Evolutionary conservation across 2,888 invertebrate genomes (phyloP), one percentile per base, ranked within the genome.

Genomic region (Pheosia gnoma): DNA sequence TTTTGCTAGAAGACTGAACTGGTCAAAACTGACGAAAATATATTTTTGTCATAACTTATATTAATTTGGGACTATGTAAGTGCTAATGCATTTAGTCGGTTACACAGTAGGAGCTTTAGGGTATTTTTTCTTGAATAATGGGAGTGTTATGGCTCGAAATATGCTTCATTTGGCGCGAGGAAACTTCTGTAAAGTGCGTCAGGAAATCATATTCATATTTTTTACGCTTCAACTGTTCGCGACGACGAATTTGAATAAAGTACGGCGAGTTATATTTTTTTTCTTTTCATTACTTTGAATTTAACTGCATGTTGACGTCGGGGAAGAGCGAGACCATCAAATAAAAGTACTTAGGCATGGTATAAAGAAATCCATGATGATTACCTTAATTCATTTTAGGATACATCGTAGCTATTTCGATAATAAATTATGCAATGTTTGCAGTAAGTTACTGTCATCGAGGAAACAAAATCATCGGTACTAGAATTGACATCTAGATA

Each of bases 181-280:
- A 87, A 91, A 90, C 86, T 91, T 90, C 77, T 82, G 78, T 82
- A 82, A 86, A 88, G 88, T 88, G 86, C 89, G 89, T 86, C 82
- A 84, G 86, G 84, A 89, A 91, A 91, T 91, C 91, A 87, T 93
- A 93, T 93, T 93, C 93, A 91, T 92, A 90, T 91, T 93, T 92
- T 91, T 93, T 90, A 84, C 91, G 86, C 88, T 87, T 89, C 89
- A 89, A 91, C 89, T 91, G 91, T 80, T 90, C 85, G 74, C 81
- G 83, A 84, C 85, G 83, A 69, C 59, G 72, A 79, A 91, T 92
- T 92, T 91, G 89, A 91, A 92, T 93, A 91, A 90, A 80, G 74
- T 75, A 72, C 74, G 77, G 70, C 68, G 59, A 68, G 49, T 74
- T 73, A 58, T 69, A 71, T 70, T 71, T 67, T 71, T 67, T 73